Evolutionary conservation across 2,797 vertebrate species (phyloP), one percentile per base, ranked within the genome.

Genomic region (Enteromius viviparus): DNA sequence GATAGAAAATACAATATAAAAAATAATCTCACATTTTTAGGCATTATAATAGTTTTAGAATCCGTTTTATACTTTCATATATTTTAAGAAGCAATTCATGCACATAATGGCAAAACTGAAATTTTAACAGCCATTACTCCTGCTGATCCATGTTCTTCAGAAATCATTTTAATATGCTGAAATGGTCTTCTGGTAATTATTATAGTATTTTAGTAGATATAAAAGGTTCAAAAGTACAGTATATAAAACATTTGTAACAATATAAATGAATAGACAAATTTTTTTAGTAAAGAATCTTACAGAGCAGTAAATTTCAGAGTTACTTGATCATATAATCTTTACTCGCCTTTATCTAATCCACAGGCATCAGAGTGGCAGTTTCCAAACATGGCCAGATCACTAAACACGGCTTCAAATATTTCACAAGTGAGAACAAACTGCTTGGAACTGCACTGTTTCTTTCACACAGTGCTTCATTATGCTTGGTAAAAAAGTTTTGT

Each of bases 401-500:
- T 51, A 10, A 76, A 40, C 58, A 80, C 72, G 11, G 3, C n/a
- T 51, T 64, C 80, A 62, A 23, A 45, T 26, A 21, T 70, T 40
- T 76, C 37, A 66, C 76, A 87, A 78, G 87, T 87, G 51, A 75
- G 78, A 34, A 81, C 32, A 58, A 21, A 5, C 37, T 49, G 42
- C 47, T 4, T 34, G 12, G 32, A 53, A 10, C n/a, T 68, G 26
- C 34, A 51, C 1, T 26, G 11, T 53, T 40, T 5, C 40, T 58
- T 42, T n/a, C 49, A 21, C 64, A 55, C 15, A 32, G 11, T 42
- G 4, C 23, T 70, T 55, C 12, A 40, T 62, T 81, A 10, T 37
- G 7, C 55, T 49, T 34, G 4, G 29, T 53, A 42, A 42, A 42
- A 15, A n/a, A 21, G 21, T 26, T 78, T 53, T 11, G 23, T 14